Conservation (phyloP, 2,797 vertebrate genomes). For the Eremophila alpestris region DNA sequence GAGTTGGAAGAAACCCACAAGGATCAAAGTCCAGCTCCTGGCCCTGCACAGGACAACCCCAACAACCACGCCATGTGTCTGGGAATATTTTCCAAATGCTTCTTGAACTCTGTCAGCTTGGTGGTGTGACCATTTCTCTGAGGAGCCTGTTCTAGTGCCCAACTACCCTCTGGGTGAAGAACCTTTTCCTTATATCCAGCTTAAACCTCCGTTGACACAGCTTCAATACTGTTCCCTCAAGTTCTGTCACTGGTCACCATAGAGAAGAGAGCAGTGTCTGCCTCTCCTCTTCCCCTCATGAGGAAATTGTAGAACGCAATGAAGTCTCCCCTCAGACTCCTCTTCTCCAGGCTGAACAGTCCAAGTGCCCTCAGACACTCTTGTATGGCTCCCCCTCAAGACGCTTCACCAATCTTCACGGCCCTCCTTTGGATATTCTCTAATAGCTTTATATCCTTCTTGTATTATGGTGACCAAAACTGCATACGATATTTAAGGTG, state of each 20-base stretch:
- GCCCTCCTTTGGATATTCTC: neutral
- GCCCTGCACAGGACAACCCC: neutral
- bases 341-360: neutral
- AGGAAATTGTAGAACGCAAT: neutral
- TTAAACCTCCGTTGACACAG: neutral
- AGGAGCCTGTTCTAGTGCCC: neutral
- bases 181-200: neutral
- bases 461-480: neutral
- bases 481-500: neutral
- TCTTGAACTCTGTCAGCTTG: neutral
- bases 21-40: neutral
- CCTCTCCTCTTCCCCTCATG: neutral
- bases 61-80: neutral
- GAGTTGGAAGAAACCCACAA: neutral
- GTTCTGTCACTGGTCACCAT: neutral
- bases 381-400: neutral
- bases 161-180: neutral
- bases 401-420: neutral
- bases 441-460: neutral
- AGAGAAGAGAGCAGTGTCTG: neutral
- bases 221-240: neutral
- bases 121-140: neutral
- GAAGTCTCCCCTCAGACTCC: neutral
- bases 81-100: neutral
- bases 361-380: accelerated